Evolutionary conservation across 2,888 invertebrate species (phyloP), one percentile per base, ranked within the genome.

Genomic region (Brachypalpus laphriformis): DNA sequence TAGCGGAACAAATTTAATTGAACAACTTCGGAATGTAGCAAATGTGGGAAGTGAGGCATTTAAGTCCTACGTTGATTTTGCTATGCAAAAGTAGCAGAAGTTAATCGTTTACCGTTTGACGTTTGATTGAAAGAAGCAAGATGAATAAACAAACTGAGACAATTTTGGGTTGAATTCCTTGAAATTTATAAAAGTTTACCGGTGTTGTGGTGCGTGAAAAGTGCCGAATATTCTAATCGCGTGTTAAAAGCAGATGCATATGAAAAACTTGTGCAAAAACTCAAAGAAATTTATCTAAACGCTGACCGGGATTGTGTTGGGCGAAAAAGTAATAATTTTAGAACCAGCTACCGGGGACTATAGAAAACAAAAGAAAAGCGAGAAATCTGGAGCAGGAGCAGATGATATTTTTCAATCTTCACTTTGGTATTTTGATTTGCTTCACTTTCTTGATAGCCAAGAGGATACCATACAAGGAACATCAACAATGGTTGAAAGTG

Each of bases 11-110:
- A n/a, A n/a, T n/a, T n/a, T n/a, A n/a, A n/a, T n/a, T n/a, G n/a
- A n/a, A n/a, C n/a, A n/a, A n/a, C n/a, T n/a, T n/a, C n/a, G n/a
- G n/a, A n/a, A n/a, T n/a, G n/a, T n/a, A n/a, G n/a, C n/a, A n/a
- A n/a, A 75, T 5, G 16, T 34, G 1, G 56, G 56, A 37, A 75
- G 65, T 9, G 40, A 51, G 22, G 3, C 25, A 9, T 72, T 63
- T 31, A n/a, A 22, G 1, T 42, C 72, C 0, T 75, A 74, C 7
- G n/a, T 65, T 2, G 65, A 74, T n/a, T 63, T 65, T 20, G 34
- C 54, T 16, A 65, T 72, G 56, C 20, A 37, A 31, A 72, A 72
- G 71, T 59, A 3, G 22, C 47, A 9, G 59, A 72, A 18, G 11
- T 65, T 7, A 74, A 56, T 25, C 28, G 74, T 7, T 31, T 65